Evolutionary conservation across 2,888 invertebrate species (phyloP).

Genomic region (Adineta ricciae): DNA sequence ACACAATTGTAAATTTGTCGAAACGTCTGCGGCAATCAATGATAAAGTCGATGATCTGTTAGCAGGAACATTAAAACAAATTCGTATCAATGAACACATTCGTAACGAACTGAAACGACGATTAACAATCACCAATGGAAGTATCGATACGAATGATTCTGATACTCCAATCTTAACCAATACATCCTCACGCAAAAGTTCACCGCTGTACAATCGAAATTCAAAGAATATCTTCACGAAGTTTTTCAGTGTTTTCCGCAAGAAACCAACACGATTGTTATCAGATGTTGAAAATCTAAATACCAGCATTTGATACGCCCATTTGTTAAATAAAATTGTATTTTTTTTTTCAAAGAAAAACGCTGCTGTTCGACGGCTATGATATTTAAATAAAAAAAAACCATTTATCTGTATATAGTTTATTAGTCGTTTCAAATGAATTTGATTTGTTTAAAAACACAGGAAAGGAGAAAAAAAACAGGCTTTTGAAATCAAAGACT

Average conservation of each 20-base stretch:
- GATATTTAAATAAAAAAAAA: background rate
- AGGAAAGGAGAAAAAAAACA: background rate
- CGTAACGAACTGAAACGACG: background rate
- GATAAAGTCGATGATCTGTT: conserved; percentile 33
- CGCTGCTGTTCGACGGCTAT: background rate
- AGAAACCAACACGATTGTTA: background rate
- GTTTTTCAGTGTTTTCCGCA: conserved; percentile 6
- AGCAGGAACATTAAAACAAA: conserved; percentile 33
- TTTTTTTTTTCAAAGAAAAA: background rate
- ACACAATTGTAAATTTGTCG: conserved; percentile 29
- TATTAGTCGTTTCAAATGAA: background rate
- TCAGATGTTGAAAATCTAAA: background rate
- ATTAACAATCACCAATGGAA: background rate
- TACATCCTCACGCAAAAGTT: background rate
- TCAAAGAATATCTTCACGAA: background rate
- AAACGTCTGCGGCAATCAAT: conserved; percentile 33
- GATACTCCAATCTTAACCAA: background rate
- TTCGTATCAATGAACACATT: conserved; percentile 26
- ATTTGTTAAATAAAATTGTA: too few relatives aligned
- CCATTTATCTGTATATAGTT: background rate
- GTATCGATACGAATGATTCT: background rate
- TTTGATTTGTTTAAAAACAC: background rate
- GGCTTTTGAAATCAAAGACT: background rate
- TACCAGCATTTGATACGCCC: background rate
- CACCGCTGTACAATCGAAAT: background rate